Evolutionary conservation across 1,140 invertebrate genomes (phyloP).

Genomic region (Euwallacea similis): DNA sequence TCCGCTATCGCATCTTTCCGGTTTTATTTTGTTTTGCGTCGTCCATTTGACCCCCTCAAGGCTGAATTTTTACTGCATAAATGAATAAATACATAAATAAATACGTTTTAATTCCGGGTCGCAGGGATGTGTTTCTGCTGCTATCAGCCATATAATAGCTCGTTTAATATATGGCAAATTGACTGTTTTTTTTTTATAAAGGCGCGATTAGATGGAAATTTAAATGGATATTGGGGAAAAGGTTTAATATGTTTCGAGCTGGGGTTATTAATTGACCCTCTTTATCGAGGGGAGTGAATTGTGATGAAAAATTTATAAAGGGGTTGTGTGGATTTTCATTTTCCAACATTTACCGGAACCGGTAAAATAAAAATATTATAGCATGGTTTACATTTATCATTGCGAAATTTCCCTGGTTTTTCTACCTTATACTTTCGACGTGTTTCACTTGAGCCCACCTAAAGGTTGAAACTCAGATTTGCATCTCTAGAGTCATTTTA

Average conservation of each 20-base stretch:
- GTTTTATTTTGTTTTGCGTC: conserved; percentile 33
- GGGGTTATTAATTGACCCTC: not conserved
- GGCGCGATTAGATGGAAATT: conserved; percentile 11
- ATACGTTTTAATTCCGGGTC: conserved; percentile 21
- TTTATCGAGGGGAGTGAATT: not conserved
- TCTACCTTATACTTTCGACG: no score
- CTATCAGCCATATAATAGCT: conserved; percentile 10
- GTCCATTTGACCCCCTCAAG: conserved; percentile 30
- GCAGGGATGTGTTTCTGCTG: conserved; percentile 18
- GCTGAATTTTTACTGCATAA: conserved; percentile 33
- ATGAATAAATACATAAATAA: conserved; percentile 35
- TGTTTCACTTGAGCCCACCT: no score
- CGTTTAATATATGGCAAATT: conserved; percentile 19
- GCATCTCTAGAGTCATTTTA: not conserved
- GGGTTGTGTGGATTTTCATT: not conserved
- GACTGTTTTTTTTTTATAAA: conserved; percentile 10
- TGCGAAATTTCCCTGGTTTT: no score
- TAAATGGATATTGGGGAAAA: not conserved
- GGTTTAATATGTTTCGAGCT: not conserved
- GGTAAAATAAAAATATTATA: no score
- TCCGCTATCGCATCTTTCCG: conserved; percentile 30
- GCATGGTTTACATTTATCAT: no score
- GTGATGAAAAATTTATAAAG: not conserved
- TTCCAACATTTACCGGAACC: not conserved
- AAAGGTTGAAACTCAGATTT: not conserved